Evolutionary conservation across 2,797 vertebrate genomes (phyloP).

Genomic region (Limosa lapponica): DNA sequence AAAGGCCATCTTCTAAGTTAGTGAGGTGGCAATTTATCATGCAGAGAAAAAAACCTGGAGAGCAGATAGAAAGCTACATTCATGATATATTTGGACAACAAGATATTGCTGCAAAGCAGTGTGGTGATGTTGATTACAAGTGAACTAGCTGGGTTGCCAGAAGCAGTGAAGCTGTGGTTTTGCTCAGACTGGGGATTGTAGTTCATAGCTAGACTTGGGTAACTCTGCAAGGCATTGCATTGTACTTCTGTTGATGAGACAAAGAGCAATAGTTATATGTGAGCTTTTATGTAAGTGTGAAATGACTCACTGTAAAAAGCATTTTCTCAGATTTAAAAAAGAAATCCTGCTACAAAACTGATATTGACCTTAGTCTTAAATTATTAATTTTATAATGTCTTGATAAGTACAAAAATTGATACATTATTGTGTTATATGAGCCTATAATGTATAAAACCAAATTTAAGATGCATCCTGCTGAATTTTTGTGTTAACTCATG

Average conservation of each 20-base stretch:
- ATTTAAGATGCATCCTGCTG: not conserved
- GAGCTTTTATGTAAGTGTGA: not conserved
- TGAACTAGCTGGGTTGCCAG: not conserved
- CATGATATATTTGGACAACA: not conserved
- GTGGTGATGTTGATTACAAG: not conserved
- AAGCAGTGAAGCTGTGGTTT: not conserved
- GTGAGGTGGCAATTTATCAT: not conserved
- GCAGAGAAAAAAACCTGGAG: not conserved
- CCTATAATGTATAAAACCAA: not conserved
- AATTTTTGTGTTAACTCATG: not conserved
- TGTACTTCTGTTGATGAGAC: not conserved
- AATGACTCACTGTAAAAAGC: not conserved
- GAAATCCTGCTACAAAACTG: not conserved
- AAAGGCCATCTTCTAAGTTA: not conserved
- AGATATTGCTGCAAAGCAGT: not conserved
- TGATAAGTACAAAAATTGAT: not conserved
- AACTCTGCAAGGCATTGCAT: not conserved
- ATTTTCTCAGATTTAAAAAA: not conserved
- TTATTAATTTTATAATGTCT: not conserved
- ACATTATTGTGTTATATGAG: not conserved
- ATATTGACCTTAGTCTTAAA: not conserved
- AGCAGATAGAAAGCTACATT: not conserved
- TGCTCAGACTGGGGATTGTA: not conserved
- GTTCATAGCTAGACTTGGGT: not conserved
- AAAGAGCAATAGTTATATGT: not conserved